Base-by-base conservation (phyloP, 2,888 invertebrate genomes). In the Pristionchus mayeri region DNA sequence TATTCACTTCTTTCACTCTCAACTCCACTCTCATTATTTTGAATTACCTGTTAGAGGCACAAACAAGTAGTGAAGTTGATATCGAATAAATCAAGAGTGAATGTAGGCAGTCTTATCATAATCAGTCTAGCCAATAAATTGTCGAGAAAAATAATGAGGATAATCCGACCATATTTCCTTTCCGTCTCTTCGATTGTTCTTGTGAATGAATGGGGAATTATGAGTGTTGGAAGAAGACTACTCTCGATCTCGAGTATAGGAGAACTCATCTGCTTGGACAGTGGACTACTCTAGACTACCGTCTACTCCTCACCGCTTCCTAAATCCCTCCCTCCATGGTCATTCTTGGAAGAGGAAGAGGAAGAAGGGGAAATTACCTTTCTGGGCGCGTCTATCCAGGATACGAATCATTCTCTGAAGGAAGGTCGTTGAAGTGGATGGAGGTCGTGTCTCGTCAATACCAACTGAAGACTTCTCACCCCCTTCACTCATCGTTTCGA, bases 341-440 rank as follows among this genome's bases (percentile, higher is more conserved):
- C 34, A 27, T 37, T 18, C 63, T 16, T 44, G 44, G 44, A 13
- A 44, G 13, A 44, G 7, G 44, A 54, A 54, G 21, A 54, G 54
- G 54, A 54, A 54, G 21, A 4, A 16, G 54, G 18, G 71, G 71
- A 71, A 71, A 71, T 71, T 71, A 71, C 71, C 71, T 71, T 71
- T 71, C 24, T 37, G 71, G 21, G 40, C 40, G 4, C 40, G n/a
- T 71, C 71, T 27, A 71, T 71, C 71, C 2, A 71, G 71, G 21
- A 71, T 71, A 18, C 24, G n/a, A n/a, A 71, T 7, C 71, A 71
- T 71, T 71, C 71, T 71, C 7, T 40, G 71, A 71, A 71, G 71
- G 44, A 71, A 63, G 34, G 63, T 34, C 16, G 63, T 60, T 13
- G 71, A 71, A 11, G 71, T 37, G 9, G 71, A 71, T 40, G 71